Percentiles rank a stretch among this genome's conserved stretches.
These are phyloP conservation scores for Temnothorax ravouxi DNA, from an alignment of 2,888 invertebrate genomes.

Conservation along the genomic window DNA sequence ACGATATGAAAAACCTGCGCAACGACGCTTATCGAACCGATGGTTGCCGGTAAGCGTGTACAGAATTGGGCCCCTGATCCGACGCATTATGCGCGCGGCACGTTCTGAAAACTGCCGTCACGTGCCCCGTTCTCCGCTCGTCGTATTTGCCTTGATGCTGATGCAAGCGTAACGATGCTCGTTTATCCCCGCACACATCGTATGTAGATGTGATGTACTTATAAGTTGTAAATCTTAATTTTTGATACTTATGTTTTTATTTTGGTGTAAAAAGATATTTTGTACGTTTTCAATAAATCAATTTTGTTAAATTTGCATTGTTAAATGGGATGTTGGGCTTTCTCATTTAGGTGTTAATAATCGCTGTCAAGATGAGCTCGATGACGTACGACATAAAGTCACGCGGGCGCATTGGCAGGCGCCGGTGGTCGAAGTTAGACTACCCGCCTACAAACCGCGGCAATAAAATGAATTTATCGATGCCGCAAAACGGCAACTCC, in stretches of 20 bases:
- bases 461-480: constrained; percentile 83
- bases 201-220: background rate
- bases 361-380: background rate
- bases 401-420: constrained; percentile 23
- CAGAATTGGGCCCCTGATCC: no score
- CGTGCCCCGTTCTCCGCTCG: constrained; percentile 60
- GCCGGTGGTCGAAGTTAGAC: background rate
- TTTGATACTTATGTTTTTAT: no score
- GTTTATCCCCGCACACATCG: constrained; percentile 61
- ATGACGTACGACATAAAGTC: background rate
- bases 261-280: background rate
- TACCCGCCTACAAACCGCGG: background rate
- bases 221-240: no score
- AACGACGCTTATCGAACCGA: no score
- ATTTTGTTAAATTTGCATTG: background rate
- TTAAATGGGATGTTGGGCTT: background rate
- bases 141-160: constrained; percentile 72
- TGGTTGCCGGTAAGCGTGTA: no score
- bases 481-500: constrained; percentile 80
- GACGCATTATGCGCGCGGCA: constrained; percentile 27
- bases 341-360: constrained; percentile 20
- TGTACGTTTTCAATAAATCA: background rate
- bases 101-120: constrained; percentile 62
- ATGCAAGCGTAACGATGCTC: constrained; percentile 76
- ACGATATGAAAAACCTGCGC: no score